Base-by-base conservation (phyloP, 92 coral and sea anemone species). In the Blastomussa wellsi region DNA sequence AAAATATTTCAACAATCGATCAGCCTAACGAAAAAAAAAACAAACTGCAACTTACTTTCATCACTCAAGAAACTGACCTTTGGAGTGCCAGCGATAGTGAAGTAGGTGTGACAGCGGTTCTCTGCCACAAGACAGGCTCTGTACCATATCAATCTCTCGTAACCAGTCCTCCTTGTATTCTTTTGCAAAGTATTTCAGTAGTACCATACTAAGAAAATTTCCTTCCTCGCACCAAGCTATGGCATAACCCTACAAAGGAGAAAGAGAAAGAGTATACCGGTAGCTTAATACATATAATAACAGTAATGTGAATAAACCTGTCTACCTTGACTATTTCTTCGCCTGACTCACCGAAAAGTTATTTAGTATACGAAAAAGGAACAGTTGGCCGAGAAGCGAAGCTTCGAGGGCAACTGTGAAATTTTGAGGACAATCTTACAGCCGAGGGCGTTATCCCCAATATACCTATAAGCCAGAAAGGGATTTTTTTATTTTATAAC, bases 11-110 rank as follows among this genome's bases (percentile, higher is more conserved):
- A n/a, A n/a, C n/a, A n/a, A n/a, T n/a, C n/a, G n/a, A n/a, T n/a
- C n/a, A n/a, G n/a, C n/a, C n/a, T n/a, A n/a, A n/a, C n/a, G n/a
- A n/a, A n/a, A n/a, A n/a, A n/a, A n/a, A n/a, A n/a, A n/a, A n/a
- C n/a, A n/a, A n/a, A n/a, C n/a, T n/a, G n/a, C n/a, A n/a, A n/a
- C n/a, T n/a, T n/a, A n/a, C n/a, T n/a, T n/a, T n/a, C n/a, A n/a
- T n/a, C n/a, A n/a, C n/a, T n/a, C n/a, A n/a, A 51, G 2, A n/a
- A 22, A 32, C 84, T 80, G 7, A 74, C 95, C 95, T 84, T 86
- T 76, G 15, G 93, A 84, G 76, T 92, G 95, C 95, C 95, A 92
- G 29, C 93, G 86, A 53, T 90, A 92, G 20, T 82, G 79, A 31
- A 87, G 86, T 22, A 92, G 76, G 74, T 84, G 80, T 9, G 88